Conservation (phyloP, 2,888 invertebrate species). For the Serrognathus titanus region DNA sequence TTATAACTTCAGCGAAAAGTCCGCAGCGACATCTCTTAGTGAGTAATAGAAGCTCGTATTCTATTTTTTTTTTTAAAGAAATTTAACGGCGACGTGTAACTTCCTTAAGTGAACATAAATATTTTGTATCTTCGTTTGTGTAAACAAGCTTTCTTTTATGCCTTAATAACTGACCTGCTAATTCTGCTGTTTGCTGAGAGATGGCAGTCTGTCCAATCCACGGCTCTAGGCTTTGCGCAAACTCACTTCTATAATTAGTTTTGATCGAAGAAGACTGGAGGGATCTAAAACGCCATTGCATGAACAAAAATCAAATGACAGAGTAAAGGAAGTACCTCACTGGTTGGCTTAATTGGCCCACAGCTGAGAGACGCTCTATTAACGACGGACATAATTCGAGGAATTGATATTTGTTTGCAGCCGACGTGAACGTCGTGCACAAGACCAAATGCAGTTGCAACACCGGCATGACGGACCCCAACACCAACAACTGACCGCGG, state of each 20-base stretch:
- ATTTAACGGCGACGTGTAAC: no score
- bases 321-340: constrained; percentile 47
- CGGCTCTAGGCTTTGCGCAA: constrained; percentile 60
- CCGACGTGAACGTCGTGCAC: constrained; percentile 67
- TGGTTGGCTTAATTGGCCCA: constrained; percentile 62
- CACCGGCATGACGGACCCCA: constrained; percentile 63
- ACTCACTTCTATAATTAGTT: constrained; percentile 63
- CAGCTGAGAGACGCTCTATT: constrained; percentile 62
- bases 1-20: no score
- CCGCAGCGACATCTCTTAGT: no score
- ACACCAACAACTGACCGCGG: constrained; percentile 42
- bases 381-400: constrained; percentile 65
- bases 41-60: no score
- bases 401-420: constrained; percentile 72
- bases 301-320: not conserved
- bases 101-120: not conserved
- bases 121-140: no score
- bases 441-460: constrained; percentile 67
- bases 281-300: constrained; percentile 40
- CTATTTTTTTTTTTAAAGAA: no score
- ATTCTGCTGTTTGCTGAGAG: constrained; percentile 46
- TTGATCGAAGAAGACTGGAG: constrained; percentile 53
- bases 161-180: no score
- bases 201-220: constrained; percentile 54
- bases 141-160: no score